Evolutionary conservation across 2,888 invertebrate genomes (phyloP), one percentile per base, ranked within the genome.

Genomic region (Rhabditoides inermis): DNA sequence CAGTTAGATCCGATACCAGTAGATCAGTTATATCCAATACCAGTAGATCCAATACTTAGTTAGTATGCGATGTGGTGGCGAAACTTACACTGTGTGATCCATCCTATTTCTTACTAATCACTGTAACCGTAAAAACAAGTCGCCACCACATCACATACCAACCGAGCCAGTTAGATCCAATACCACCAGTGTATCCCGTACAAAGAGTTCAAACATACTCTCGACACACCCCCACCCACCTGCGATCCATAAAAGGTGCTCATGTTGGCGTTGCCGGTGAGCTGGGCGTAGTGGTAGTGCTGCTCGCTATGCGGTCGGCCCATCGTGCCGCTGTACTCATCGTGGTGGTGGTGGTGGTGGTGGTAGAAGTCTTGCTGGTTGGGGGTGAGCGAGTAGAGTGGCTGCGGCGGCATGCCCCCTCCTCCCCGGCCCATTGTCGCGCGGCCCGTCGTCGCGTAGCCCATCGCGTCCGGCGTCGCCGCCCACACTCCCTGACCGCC

Each of bases 281-380:
- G 40, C 36, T 66, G 65, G 10, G 70, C 70, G 49, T 73, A 73
- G 40, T 70, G 68, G 36, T 70, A 68, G 23, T 69, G 68, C 39
- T 60, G 60, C 15, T 67, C 63, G 3, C 60, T 61, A 10, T 58
- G 57, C 6, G 68, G 62, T 23, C 65, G 44, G 25, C 58, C 45
- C 53, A 63, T 52, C 5, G 61, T 65, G 40, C 64, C 63, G 32
- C 32, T 49, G 44, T 56, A 61, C 20, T 62, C 61, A 25, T 64
- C 66, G 36, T 25, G 45, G 30, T 45, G n/a, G 32, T 55, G 56
- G 7, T 50, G 15, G 40, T 39, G 40, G 7, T 15, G 40, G 32
- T 45, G 52, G 52, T 58, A 66, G 56, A 63, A 68, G 44, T 68
- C 68, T 36, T 63, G 59, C 12, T 61, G 61, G 37, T 64, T 65